Conservation (phyloP, 2,888 invertebrate genomes). For the Achlya flavicornis region DNA sequence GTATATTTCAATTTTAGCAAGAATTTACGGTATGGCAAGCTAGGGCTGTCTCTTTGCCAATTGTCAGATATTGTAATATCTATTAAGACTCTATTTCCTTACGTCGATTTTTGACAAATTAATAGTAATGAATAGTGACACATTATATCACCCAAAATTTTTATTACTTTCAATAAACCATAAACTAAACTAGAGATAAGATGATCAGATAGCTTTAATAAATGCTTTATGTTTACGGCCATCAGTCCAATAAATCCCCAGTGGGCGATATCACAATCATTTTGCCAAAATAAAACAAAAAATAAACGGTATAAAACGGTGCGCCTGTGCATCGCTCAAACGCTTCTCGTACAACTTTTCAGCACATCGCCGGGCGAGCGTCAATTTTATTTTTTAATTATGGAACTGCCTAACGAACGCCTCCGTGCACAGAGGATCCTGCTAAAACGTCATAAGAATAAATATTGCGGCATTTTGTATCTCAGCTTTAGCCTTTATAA, state of each 20-base stretch:
- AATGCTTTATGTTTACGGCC: neutral
- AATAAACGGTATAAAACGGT: slow-evolving; percentile 19
- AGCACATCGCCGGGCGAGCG: slow-evolving; percentile 56
- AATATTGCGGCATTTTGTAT: slow-evolving; percentile 18
- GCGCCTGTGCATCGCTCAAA: slow-evolving; percentile 49
- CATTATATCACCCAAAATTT: too few relatives aligned
- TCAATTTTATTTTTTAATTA: slow-evolving; percentile 75
- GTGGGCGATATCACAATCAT: slow-evolving; percentile 27
- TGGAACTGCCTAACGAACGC: slow-evolving; percentile 74
- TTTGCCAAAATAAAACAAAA: slow-evolving; percentile 33
- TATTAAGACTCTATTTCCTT: too few relatives aligned
- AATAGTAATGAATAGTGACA: too few relatives aligned
- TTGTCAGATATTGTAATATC: too few relatives aligned
- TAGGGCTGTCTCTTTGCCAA: neutral
- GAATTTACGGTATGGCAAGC: neutral
- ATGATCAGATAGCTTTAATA: neutral
- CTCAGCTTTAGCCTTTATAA: slow-evolving; percentile 32
- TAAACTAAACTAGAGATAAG: neutral
- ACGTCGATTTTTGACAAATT: too few relatives aligned
- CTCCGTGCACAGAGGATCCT: slow-evolving; percentile 39
- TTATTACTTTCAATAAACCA: too few relatives aligned
- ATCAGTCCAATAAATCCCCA: slow-evolving; percentile 24
- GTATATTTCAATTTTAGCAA: neutral
- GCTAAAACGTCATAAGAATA: slow-evolving; percentile 25
- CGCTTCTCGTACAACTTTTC: slow-evolving; percentile 60